These are phyloP conservation scores for rat (Rattus norvegicus) DNA, from an alignment of 2,113 vertebrate genomes.

Conservation along the genomic window DNA sequence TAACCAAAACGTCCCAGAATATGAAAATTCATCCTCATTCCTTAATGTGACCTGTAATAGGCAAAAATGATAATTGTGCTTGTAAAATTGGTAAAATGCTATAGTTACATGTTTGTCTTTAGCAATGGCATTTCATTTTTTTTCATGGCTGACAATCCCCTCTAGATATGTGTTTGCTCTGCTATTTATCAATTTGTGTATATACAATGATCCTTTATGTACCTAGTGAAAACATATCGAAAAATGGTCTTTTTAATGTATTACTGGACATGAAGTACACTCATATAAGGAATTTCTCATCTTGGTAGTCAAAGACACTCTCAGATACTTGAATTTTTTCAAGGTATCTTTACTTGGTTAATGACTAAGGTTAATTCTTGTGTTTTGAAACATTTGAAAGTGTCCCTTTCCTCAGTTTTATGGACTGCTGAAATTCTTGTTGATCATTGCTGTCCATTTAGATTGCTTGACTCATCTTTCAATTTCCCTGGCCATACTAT, in stretches of 20 bases:
- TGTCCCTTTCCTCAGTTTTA: background rate
- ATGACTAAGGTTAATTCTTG: background rate
- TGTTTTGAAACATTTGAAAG: background rate
- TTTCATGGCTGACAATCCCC: background rate
- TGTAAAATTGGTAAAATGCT: background rate
- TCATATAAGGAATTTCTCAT: background rate
- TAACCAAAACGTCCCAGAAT: background rate
- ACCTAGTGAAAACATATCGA: background rate
- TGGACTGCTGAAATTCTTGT: too few species aligned
- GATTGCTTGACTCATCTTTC: too few species aligned
- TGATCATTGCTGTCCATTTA: too few species aligned
- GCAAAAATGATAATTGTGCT: background rate
- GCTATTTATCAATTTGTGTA: background rate
- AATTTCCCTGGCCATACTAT: too few species aligned
- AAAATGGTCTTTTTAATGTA: background rate
- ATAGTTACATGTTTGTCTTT: background rate
- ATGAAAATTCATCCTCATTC: background rate
- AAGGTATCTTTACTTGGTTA: background rate
- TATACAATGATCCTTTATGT: background rate
- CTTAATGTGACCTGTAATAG: background rate
- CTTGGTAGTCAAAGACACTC: background rate
- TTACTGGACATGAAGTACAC: background rate
- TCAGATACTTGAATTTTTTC: background rate
- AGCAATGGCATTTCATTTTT: background rate
- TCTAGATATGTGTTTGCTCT: background rate